Percentiles rank a stretch among this genome's conserved stretches.
Evolutionary conservation across 2,888 invertebrate species (phyloP).

Genomic region (Drosophila aldrichi): DNA sequence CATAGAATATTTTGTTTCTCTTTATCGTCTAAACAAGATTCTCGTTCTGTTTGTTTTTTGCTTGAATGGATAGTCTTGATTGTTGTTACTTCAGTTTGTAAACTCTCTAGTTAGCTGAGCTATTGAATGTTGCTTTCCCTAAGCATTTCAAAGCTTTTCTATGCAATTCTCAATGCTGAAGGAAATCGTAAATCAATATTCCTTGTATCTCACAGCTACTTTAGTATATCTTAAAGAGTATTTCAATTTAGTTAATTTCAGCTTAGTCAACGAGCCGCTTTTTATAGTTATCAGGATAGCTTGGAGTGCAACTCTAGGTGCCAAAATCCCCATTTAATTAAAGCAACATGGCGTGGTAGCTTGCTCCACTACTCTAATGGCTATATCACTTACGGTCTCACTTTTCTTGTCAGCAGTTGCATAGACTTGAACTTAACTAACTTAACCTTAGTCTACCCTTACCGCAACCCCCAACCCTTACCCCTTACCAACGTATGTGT

Average conservation of each 20-base stretch:
- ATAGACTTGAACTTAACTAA: not conserved
- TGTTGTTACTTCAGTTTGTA: not conserved
- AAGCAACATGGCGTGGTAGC: not conserved
- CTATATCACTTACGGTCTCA: not conserved
- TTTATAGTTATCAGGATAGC: not conserved
- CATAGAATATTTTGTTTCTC: not conserved
- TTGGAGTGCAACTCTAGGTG: not conserved
- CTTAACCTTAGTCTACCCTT: not conserved
- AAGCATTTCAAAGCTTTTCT: not conserved
- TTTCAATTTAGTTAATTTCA: not conserved
- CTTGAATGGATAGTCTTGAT: not conserved
- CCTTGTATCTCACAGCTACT: too few species aligned
- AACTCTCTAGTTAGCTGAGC: too few species aligned
- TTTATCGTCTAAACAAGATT: not conserved
- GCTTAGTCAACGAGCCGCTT: not conserved
- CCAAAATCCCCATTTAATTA: not conserved
- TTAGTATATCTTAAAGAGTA: not conserved
- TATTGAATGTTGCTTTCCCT: not conserved
- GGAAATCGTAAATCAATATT: not conserved
- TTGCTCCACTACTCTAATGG: not conserved
- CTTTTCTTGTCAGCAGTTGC: not conserved
- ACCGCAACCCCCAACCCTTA: not conserved
- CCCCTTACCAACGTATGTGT: not conserved
- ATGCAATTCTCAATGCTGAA: not conserved
- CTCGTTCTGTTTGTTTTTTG: not conserved